Evolutionary conservation across 2,888 invertebrate species (phyloP).

Genomic region (Colostygia pectinataria): DNA sequence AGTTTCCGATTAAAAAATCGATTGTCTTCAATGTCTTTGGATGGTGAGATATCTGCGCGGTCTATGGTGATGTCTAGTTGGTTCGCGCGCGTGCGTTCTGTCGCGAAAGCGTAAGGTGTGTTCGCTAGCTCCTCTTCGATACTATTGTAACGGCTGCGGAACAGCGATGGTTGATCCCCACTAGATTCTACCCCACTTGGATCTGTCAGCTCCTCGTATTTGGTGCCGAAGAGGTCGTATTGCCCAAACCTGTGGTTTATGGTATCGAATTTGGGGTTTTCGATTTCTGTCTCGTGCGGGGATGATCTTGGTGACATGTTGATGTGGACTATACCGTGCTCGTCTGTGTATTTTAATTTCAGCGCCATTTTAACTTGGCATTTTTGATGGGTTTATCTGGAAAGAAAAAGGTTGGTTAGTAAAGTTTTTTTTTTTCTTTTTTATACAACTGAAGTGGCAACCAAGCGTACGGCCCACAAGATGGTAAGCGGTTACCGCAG

Average conservation of each 20-base stretch:
- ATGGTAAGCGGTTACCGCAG: too few relatives aligned
- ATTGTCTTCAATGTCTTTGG: constrained; percentile 68
- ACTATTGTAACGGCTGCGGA: constrained; percentile 77
- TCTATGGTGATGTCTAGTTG: constrained; percentile 66
- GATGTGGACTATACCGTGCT: constrained; percentile 74
- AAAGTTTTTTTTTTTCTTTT: background rate
- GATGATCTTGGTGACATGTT: constrained; percentile 68
- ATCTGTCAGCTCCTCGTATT: constrained; percentile 48
- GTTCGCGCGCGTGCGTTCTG: constrained; percentile 55
- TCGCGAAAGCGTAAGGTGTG: constrained; percentile 78
- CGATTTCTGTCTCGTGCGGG: constrained; percentile 45
- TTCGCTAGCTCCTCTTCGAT: constrained; percentile 77
- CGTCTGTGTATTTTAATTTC: constrained; percentile 75
- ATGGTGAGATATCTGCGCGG: constrained; percentile 54
- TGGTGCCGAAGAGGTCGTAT: constrained; percentile 74
- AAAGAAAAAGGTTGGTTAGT: constrained; percentile 7
- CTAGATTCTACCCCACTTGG: constrained; percentile 31
- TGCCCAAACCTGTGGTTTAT: constrained; percentile 73
- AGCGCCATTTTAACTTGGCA: constrained; percentile 61
- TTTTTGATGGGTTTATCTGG: constrained; percentile 32
- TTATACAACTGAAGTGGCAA: too few relatives aligned
- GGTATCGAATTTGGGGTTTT: constrained; percentile 70
- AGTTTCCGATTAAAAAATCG: constrained; percentile 58
- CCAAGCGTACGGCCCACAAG: too few relatives aligned
- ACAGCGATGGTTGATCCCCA: constrained; percentile 63